Evolutionary conservation across 2,113 vertebrate genomes (phyloP).

Genomic region (Rousettus leschenaultii): DNA sequence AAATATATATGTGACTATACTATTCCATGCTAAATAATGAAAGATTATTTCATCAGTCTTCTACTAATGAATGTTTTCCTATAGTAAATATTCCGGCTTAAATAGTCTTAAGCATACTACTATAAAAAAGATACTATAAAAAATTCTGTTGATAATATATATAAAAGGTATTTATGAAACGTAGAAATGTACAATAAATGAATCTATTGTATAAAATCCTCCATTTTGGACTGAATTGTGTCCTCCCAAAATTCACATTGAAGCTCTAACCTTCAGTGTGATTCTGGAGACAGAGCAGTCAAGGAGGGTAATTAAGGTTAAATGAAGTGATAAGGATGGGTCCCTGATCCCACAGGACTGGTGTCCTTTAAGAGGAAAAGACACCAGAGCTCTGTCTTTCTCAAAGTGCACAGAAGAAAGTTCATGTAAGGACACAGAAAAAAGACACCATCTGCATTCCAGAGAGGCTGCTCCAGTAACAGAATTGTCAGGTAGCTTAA

Average conservation of each 20-base stretch:
- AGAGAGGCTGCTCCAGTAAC: not conserved
- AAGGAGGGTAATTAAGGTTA: not conserved
- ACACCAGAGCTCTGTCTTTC: not conserved
- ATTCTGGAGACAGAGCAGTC: not conserved
- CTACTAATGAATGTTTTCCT: not conserved
- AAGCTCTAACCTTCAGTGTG: not conserved
- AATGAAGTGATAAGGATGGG: not conserved
- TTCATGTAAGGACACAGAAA: not conserved
- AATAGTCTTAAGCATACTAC: not conserved
- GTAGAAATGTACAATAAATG: not conserved
- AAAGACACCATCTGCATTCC: not conserved
- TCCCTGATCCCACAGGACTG: not conserved
- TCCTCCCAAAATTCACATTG: not conserved
- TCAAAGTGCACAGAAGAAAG: not conserved
- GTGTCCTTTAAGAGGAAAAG: not conserved
- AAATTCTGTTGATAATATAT: not conserved
- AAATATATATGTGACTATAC: not conserved
- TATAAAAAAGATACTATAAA: not conserved
- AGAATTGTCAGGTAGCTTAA: not conserved
- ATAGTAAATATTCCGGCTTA: not conserved
- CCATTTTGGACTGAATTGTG: not conserved
- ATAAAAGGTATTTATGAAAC: not conserved
- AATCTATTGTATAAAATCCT: not conserved
- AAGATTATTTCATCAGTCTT: not conserved
- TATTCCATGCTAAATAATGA: not conserved